These are phyloP conservation scores for Papilio polytes DNA, from an alignment of 1,140 invertebrate genomes.

Conservation along the genomic window DNA sequence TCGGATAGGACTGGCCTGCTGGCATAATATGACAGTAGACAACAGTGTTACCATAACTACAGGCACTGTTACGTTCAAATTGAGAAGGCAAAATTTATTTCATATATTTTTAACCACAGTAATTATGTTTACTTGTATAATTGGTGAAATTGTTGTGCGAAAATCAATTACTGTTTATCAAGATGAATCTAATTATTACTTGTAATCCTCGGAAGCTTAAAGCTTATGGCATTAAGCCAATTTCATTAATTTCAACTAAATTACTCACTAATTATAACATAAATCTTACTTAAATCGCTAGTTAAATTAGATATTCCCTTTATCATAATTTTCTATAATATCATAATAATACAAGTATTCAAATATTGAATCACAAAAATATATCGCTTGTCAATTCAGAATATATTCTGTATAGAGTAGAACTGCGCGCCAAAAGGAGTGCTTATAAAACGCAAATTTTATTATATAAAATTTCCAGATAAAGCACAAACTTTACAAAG, in stretches of 20 bases:
- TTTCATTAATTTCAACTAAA: no score
- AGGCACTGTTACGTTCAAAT: no score
- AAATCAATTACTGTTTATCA: not conserved
- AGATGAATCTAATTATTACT: no score
- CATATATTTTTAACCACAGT: no score
- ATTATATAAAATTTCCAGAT: slow-evolving; percentile 30
- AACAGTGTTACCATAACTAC: no score
- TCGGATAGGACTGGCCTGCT: no score
- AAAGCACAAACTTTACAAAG: slow-evolving; percentile 36
- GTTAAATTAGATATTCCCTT: not conserved
- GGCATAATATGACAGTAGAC: no score
- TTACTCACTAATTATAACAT: not conserved
- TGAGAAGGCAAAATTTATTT: no score
- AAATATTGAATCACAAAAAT: slow-evolving; percentile 4
- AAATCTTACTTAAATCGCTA: not conserved
- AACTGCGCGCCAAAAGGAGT: slow-evolving; percentile 19
- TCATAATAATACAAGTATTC: not conserved
- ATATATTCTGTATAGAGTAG: slow-evolving; percentile 7
- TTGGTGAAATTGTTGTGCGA: not conserved
- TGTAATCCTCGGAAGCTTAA: no score
- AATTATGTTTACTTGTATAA: no score
- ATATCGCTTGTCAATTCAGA: slow-evolving; percentile 1
- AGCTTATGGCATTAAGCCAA: no score
- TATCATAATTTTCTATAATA: not conserved
- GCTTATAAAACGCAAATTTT: slow-evolving; percentile 28